These are phyloP conservation scores for Ephialtes manifestator DNA, from an alignment of 2,888 invertebrate species.

Conservation along the genomic window DNA sequence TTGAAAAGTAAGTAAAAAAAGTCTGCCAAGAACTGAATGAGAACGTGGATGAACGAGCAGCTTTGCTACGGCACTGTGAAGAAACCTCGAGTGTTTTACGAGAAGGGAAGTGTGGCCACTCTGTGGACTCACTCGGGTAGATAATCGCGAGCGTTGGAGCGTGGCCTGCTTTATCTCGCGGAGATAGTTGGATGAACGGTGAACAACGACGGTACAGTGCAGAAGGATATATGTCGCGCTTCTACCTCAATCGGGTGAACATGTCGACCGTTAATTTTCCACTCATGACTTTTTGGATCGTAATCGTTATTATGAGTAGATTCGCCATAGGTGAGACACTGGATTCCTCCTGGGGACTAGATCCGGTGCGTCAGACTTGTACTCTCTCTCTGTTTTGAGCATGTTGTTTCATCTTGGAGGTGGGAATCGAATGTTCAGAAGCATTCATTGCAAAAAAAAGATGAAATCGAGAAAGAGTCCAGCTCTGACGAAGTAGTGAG, in stretches of 20 bases:
- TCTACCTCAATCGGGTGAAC: conserved; percentile 62
- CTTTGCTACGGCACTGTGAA: conserved; percentile 42
- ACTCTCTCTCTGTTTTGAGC: not conserved
- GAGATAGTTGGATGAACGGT: conserved; percentile 47
- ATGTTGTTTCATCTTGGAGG: not conserved
- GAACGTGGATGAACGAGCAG: conserved; percentile 56
- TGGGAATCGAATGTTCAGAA: no score
- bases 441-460: no score
- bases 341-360: conserved; percentile 42
- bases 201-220: conserved; percentile 43
- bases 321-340: conserved; percentile 33
- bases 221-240: conserved; percentile 31
- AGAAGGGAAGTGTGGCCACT: conserved; percentile 51
- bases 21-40: conserved; percentile 49
- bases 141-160: conserved; percentile 74
- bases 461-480: no score
- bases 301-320: conserved; percentile 77
- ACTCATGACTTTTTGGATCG: conserved; percentile 70
- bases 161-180: conserved; percentile 73
- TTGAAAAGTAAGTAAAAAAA: conserved; percentile 38
- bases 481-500: no score
- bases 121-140: conserved; percentile 59
- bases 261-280: conserved; percentile 73
- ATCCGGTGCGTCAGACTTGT: not conserved
- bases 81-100: conserved; percentile 62